Base-by-base conservation (phyloP, 1,140 invertebrate genomes). In the Babylonia areolata region DNA sequence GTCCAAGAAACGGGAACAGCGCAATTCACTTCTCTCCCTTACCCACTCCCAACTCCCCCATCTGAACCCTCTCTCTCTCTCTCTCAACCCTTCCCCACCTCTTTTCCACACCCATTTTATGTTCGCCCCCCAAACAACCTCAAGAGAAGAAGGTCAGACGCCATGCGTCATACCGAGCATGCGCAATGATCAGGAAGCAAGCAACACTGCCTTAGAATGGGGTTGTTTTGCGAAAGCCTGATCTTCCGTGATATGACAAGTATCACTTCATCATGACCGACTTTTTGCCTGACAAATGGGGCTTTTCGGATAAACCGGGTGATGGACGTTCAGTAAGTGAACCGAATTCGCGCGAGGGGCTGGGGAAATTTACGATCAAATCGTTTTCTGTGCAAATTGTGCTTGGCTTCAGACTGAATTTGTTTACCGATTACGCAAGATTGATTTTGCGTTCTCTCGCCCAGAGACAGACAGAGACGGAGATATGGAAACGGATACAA, bases 181-280 rank as follows among this genome's bases (percentile, higher is more conserved):
- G 58, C 58, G 58, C 58, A 64, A 23, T 64, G 6, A 23, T 23
- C 58, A 64, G 58, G 58, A 64, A 64, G 20, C 23, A 6, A 64
- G 1, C 28, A 64, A 23, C 28, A 23, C 58, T 23, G 28, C 28
- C 23, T 64, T 64, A 23, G 58, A 64, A 64, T 64, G 58, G 58
- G 58, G 58, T 64, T 64, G 58, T 64, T 64, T 64, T 64, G 58
- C 17, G 58, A 64, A 64, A 64, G 58, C 58, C 58, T 64, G 58
- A 23, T 64, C 58, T 64, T 64, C 58, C 58, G 58, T 64, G 58
- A 64, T 64, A 64, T 23, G 58, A 64, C 58, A 23, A 64, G 23
- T 64, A 64, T 64, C 58, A 23, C 28, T 23, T 64, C 58, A 64
- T n/a, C 15, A 64, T 64, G 58, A 64, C 58, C 58, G 58, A 64